These are phyloP conservation scores for Petaurus breviceps DNA, from an alignment of 2,113 vertebrate genomes.

Conservation along the genomic window DNA sequence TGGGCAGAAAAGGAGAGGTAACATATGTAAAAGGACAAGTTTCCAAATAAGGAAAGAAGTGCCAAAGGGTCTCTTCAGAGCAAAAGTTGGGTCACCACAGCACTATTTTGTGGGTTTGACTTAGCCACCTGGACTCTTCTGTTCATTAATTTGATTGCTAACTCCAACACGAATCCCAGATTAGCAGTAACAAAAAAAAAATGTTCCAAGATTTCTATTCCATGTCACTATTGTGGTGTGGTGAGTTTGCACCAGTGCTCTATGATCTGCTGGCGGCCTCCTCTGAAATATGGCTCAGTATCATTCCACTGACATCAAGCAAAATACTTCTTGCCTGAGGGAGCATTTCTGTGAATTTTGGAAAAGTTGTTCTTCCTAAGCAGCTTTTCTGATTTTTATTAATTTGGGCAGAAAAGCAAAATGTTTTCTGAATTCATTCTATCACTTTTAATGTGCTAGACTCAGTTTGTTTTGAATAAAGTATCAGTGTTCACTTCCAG, in stretches of 20 bases:
- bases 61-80: conserved; percentile 33
- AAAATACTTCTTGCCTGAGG: neutral
- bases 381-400: neutral
- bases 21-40: neutral
- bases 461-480: conserved; percentile 58
- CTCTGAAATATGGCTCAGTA: conserved; percentile 45
- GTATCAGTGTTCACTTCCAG: conserved; percentile 48
- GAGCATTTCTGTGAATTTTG: neutral
- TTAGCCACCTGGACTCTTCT: conserved; percentile 9
- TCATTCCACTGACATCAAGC: conserved; percentile 23
- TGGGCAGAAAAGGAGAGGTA: conserved; percentile 16
- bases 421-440: conserved; percentile 46
- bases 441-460: conserved; percentile 31
- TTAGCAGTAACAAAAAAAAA: conserved; percentile 10
- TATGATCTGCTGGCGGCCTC: conserved; percentile 48
- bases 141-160: conserved; percentile 41
- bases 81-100: conserved; percentile 10
- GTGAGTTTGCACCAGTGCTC: conserved; percentile 51
- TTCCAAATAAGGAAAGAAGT: conserved; percentile 48
- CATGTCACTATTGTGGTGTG: conserved; percentile 29
- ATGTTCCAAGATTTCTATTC: conserved; percentile 47
- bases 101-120: conserved; percentile 27
- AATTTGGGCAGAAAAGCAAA: neutral
- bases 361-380: neutral
- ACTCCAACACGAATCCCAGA: conserved; percentile 27